phyloP scores from a whole-genome alignment of 2,888 invertebrate genomes.

The Elysia crispata region DNA sequence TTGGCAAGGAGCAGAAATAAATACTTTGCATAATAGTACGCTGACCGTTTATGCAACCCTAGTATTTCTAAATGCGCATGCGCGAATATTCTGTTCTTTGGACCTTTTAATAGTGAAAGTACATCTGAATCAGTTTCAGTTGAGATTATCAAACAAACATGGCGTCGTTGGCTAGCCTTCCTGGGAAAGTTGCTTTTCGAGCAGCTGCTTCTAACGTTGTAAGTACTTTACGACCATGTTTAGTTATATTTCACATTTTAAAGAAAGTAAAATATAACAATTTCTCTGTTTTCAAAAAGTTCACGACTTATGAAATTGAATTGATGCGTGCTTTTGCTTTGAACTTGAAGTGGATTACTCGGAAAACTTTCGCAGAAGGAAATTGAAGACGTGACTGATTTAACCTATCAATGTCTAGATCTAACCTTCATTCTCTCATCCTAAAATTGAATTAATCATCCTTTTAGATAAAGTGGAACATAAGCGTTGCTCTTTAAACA shows the following conservation, averaged over 20 bases:
- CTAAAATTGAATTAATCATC: no score
- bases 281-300: not conserved
- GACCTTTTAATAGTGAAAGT: constrained; percentile 26
- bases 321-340: not conserved
- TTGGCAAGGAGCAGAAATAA: not conserved
- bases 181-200: constrained; percentile 58
- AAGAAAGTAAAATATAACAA: not conserved
- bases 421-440: no score
- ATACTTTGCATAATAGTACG: not conserved
- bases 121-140: constrained; percentile 3
- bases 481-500: no score
- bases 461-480: no score
- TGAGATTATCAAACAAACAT: constrained; percentile 49
- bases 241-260: no score
- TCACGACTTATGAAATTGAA: not conserved
- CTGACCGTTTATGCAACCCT: not conserved
- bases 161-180: constrained; percentile 63
- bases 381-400: not conserved
- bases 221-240: constrained; percentile 42
- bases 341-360: not conserved
- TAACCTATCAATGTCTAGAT: no score
- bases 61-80: not conserved
- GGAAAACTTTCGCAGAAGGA: no score
- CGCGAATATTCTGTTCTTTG: not conserved
- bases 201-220: constrained; percentile 58